Evolutionary conservation across 2,888 invertebrate genomes (phyloP), one percentile per base, ranked within the genome.

Genomic region (Leptothorax acervorum): DNA sequence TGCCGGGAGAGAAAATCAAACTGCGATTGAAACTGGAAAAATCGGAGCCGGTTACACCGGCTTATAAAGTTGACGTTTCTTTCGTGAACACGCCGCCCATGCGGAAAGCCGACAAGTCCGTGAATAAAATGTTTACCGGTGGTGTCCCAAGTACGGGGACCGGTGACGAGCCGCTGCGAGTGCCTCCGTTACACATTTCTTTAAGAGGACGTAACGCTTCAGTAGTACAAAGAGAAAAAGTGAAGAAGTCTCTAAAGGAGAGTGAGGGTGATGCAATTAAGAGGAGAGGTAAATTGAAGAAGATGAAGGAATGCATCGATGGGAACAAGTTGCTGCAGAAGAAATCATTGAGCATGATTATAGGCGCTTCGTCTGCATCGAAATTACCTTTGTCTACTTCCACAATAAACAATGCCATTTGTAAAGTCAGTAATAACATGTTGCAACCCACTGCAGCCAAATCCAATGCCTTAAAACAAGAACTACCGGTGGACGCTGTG

Each of bases 141-240:
- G 95, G 95, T 0, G 86, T 92, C 39, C 88, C 92, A 74, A 90
- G 91, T 90, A 87, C 92, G 86, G 88, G 91, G 3, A 87, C 89
- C 62, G 88, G 90, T 42, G 98, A 97, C 86, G 98, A 98, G 91
- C 97, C 97, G 9, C 79, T 70, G 39, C 96, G 98, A 81, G 98
- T 98, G 68, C 98, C 98, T 11, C 98, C 98, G 1, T 95, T 98
- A 85, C 98, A 98, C 94, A 98, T 98, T 91, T 98, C 98, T 83
- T 95, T 98, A 62, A 96, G 98, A 85, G 98, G 98, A 1, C 96
- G 98, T 83, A 98, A 98, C 94, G 95, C 96, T 28, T 97, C 98
- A 0, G 98, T 98, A 60, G 98, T 98, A 70, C 98, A 98, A 90
- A 97, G 97, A 93, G 97, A 97, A 73, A 97, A 97, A 91, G 95